Evolutionary conservation across 2,113 vertebrate genomes (phyloP).

Genomic region (Egretta garzetta): DNA sequence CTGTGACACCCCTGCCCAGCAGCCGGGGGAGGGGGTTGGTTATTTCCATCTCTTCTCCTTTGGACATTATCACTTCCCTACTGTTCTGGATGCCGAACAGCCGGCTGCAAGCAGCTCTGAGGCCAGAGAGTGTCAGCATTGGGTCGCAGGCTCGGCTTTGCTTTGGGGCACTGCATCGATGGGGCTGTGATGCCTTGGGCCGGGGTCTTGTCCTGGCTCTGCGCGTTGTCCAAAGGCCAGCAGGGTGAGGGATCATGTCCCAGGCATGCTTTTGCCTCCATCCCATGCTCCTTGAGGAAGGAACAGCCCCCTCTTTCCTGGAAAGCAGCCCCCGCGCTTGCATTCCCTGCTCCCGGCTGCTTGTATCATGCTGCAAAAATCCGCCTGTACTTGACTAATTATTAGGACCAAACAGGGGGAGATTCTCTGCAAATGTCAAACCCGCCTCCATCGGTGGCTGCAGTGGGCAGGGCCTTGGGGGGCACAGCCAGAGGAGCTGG

Average conservation of each 20-base stretch:
- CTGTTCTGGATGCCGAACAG: background rate
- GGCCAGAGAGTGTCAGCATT: background rate
- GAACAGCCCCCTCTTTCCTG: background rate
- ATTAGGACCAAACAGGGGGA: slow-evolving; percentile 33
- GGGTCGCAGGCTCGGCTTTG: background rate
- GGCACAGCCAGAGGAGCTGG: background rate
- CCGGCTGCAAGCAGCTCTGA: background rate
- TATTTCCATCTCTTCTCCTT: background rate
- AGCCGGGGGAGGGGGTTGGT: background rate
- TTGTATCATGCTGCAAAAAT: slow-evolving; percentile 63
- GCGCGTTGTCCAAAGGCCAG: background rate
- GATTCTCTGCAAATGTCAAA: slow-evolving; percentile 55
- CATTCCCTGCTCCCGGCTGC: background rate
- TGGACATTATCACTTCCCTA: background rate
- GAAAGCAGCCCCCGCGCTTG: background rate
- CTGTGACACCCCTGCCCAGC: background rate
- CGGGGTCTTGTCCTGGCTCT: background rate
- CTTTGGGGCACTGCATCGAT: background rate
- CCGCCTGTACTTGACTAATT: background rate
- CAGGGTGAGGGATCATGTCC: background rate
- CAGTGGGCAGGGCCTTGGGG: background rate
- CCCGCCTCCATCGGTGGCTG: background rate
- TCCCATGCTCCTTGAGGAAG: background rate
- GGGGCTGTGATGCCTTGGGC: background rate
- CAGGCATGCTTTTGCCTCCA: background rate